These are phyloP conservation scores for Agonopterix alstromeriana DNA, from an alignment of 2,888 invertebrate species.

Conservation along the genomic window DNA sequence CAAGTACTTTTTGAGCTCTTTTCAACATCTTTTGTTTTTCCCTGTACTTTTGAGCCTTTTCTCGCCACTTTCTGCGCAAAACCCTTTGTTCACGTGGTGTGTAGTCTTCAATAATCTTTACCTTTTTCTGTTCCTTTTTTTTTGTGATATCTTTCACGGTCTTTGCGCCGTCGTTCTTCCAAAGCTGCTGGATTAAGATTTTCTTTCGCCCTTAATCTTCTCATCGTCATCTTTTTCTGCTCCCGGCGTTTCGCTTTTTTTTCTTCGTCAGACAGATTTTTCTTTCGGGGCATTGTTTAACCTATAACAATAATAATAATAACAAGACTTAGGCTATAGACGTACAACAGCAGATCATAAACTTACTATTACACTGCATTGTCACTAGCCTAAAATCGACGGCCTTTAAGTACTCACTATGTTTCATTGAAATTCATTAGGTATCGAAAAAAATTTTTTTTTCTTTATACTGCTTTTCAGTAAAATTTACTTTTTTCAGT, in stretches of 20 bases:
- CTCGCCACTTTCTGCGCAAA: slow-evolving; percentile 15
- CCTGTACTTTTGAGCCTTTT: slow-evolving; percentile 8
- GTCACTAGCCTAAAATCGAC: neutral
- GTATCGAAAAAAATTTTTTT: neutral
- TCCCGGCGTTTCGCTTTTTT: slow-evolving; percentile 11
- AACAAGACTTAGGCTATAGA: neutral
- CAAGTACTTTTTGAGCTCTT: neutral
- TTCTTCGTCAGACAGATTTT: slow-evolving; percentile 9
- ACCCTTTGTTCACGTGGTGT: slow-evolving; percentile 12
- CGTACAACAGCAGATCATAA: neutral
- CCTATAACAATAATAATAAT: neutral
- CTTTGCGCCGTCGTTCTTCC: slow-evolving; percentile 10
- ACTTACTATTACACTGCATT: neutral
- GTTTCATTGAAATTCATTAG: no score
- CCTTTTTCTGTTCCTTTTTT: slow-evolving; percentile 12
- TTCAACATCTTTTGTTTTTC: slow-evolving; percentile 8
- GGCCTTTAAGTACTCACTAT: no score
- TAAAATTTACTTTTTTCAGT: neutral
- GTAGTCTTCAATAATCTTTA: slow-evolving; percentile 13
- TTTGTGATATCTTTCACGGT: slow-evolving; percentile 14
- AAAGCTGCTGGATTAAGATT: slow-evolving; percentile 6
- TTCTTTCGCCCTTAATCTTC: slow-evolving; percentile 7
- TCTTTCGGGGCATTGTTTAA: slow-evolving; percentile 4
- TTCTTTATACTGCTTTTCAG: neutral
- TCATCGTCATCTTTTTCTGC: slow-evolving; percentile 13